Conservation (phyloP, 2,797 vertebrate genomes). For the Allobates femoralis region DNA sequence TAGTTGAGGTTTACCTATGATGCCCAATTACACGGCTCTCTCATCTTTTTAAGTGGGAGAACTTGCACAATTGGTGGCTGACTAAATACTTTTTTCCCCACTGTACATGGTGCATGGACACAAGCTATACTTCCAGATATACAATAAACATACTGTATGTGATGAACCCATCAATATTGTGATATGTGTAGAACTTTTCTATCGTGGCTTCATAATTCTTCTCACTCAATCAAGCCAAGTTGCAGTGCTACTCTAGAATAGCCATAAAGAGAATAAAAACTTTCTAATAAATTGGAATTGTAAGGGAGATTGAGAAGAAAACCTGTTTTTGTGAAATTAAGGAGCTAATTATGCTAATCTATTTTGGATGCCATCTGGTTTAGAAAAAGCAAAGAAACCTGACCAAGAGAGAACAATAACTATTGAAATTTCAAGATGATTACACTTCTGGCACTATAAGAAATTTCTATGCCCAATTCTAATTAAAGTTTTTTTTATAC, state of each 20-base stretch:
- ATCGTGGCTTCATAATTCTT: slow-evolving; percentile 14
- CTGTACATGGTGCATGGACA: not conserved
- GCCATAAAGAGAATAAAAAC: not conserved
- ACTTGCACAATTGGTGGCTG: no score
- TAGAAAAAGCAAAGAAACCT: slow-evolving; percentile 39
- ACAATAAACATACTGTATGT: not conserved
- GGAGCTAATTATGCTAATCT: slow-evolving; percentile 60
- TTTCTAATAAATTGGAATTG: slow-evolving; percentile 39
- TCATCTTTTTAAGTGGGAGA: no score
- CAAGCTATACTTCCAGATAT: not conserved
- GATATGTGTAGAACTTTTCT: not conserved
- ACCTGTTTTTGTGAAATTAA: slow-evolving; percentile 55
- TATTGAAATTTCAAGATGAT: slow-evolving; percentile 32
- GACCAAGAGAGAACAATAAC: slow-evolving; percentile 46
- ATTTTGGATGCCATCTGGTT: slow-evolving; percentile 51
- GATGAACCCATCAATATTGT: not conserved
- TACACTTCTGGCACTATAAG: slow-evolving; percentile 18
- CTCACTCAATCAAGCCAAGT: not conserved
- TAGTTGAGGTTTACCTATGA: no score
- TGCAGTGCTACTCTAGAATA: not conserved
- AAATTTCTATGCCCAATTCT: slow-evolving; percentile 8
- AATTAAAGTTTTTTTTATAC: slow-evolving; percentile 8
- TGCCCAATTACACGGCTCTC: no score
- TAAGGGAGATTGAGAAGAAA: slow-evolving; percentile 38
- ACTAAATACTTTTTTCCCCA: no score